Evolutionary conservation across 2,888 invertebrate genomes (phyloP), one percentile per base, ranked within the genome.

Genomic region (Loripinus fragilis): DNA sequence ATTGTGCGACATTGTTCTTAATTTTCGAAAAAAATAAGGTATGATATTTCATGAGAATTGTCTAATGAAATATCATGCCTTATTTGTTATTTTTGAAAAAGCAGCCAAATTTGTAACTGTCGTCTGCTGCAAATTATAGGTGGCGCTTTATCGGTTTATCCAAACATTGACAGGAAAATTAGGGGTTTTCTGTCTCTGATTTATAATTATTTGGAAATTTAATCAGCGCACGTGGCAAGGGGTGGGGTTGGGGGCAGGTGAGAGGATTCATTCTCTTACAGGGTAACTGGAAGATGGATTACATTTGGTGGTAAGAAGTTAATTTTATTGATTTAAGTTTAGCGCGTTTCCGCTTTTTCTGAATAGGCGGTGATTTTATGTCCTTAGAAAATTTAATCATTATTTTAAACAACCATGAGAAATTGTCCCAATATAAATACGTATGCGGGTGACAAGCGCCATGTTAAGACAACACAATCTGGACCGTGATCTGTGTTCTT

Each of bases 211-310:
- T 25, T 28, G 60, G 60, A 33, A 60, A 60, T 60, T 60, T 33
- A 60, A 60, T 60, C 60, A 33, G 33, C 33, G 60, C 60, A 60
- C 60, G 60, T 60, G 60, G 60, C 60, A 60, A 60, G 60, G 60
- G 60, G 60, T 33, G 60, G 60, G 60, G 60, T 60, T n/a, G 60
- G 60, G 60, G 60, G 33, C 60, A 60, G 60, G 60, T 60, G 60
- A 60, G 60, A 5, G 60, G 10, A 30, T 60, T 60, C 60, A 60
- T 60, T 60, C 60, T 60, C 60, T 60, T 33, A 60, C 60, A 60
- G 30, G 30, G 25, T 60, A 60, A 60, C 17, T 23, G 33, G 33
- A 60, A 60, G 60, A 60, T 60, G 60, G 60, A 60, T 60, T 60
- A 60, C 60, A 60, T 20, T 60, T 33, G 33, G 2, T 60, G 33